A percentile compares a stretch with the other conserved stretches of the same genome.
Conservation (phyloP, 2,797 vertebrate genomes). For the Coregonus ussuriensis region DNA sequence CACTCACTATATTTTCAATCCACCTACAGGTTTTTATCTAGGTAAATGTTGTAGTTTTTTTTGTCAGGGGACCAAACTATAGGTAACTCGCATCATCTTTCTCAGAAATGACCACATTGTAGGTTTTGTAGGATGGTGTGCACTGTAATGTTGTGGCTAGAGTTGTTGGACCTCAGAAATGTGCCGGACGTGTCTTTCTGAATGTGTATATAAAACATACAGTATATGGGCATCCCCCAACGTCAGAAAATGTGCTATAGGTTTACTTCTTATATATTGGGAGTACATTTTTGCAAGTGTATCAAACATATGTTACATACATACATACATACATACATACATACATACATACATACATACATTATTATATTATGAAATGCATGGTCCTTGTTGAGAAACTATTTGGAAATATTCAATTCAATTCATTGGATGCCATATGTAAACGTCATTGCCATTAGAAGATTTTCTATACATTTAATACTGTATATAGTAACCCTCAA, state of each 20-base stretch:
- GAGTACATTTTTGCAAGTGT: constrained; percentile 49
- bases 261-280: constrained; percentile 54
- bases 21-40: constrained; percentile 23
- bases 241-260: constrained; percentile 52
- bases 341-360: not conserved
- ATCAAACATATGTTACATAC: constrained; percentile 18
- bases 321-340: not conserved
- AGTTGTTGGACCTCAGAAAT: constrained; percentile 38
- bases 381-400: constrained; percentile 55
- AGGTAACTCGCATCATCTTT: not conserved
- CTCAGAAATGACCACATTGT: not conserved
- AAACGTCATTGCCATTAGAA: constrained; percentile 78
- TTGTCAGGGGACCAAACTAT: constrained; percentile 12
- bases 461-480: constrained; percentile 70
- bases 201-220: constrained; percentile 39
- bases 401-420: constrained; percentile 63
- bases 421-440: constrained; percentile 79
- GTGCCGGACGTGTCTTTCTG: constrained; percentile 48
- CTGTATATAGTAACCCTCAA: constrained; percentile 69
- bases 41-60: not conserved
- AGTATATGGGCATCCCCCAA: constrained; percentile 35
- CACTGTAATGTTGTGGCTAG: constrained; percentile 34
- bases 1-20: not conserved
- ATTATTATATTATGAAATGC: constrained; percentile 40
- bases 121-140: constrained; percentile 19